Evolutionary conservation across 2,113 vertebrate species (phyloP).

Genomic region (Ia io): DNA sequence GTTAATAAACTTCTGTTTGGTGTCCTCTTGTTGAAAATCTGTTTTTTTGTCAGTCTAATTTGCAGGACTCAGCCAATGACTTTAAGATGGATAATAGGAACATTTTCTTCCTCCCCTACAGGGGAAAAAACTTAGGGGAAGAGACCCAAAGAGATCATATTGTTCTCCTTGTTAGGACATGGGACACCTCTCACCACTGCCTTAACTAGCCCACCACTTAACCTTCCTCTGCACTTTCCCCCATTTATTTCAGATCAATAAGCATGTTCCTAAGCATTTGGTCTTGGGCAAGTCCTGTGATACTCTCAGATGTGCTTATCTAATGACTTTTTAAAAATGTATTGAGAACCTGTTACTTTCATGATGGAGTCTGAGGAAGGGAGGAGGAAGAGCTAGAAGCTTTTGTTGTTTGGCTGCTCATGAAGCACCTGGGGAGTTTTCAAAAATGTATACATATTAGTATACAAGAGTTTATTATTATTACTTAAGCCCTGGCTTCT

Average conservation of each 20-base stretch:
- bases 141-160: not conserved
- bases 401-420: not conserved
- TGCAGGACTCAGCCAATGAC: not conserved
- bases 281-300: not conserved
- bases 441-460: not conserved
- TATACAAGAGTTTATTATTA: not conserved
- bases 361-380: not conserved
- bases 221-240: not conserved
- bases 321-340: not conserved
- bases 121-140: not conserved
- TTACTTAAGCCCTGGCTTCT: not conserved
- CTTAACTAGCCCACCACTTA: not conserved
- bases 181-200: not conserved
- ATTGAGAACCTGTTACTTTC: not conserved
- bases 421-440: not conserved
- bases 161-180: not conserved
- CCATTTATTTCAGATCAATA: not conserved
- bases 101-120: not conserved
- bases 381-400: not conserved
- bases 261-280: not conserved
- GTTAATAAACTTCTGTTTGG: not conserved
- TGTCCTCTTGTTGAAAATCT: not conserved
- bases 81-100: not conserved
- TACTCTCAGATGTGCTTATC: not conserved
- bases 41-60: not conserved